These are phyloP conservation scores for Glyphotaelius pellucidus DNA, from an alignment of 2,888 invertebrate genomes.

Conservation along the genomic window DNA sequence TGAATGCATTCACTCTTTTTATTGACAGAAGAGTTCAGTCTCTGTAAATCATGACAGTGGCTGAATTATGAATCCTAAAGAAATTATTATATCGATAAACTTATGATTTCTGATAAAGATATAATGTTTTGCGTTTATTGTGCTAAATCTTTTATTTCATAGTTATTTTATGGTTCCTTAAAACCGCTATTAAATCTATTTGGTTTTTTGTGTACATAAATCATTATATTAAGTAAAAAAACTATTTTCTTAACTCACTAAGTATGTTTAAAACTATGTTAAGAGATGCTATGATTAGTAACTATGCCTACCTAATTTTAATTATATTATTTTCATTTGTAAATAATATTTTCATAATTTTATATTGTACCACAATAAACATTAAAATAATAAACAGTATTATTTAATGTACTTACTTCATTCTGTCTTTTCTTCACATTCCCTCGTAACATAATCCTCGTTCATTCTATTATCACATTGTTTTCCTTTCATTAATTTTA, in stretches of 20 bases:
- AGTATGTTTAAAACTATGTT: neutral
- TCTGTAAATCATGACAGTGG: neutral
- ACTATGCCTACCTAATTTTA: neutral
- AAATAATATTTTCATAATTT: constrained; percentile 37
- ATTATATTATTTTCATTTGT: constrained; percentile 18
- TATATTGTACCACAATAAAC: neutral
- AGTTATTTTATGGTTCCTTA: neutral
- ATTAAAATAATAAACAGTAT: constrained; percentile 38
- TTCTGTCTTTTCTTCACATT: neutral
- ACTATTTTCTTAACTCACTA: neutral
- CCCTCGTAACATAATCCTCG: neutral
- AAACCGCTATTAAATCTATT: neutral
- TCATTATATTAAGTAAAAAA: neutral
- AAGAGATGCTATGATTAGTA: neutral
- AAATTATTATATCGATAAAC: neutral
- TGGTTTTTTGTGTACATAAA: neutral
- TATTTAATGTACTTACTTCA: constrained; percentile 22
- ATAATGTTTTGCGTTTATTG: neutral
- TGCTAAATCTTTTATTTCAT: neutral
- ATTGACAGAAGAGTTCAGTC: neutral
- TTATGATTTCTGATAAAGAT: neutral
- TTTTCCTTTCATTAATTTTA: neutral
- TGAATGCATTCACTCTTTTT: neutral
- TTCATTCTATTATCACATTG: neutral
- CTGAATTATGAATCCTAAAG: neutral